These are phyloP conservation scores for Meta bourneti DNA, from an alignment of 2,888 invertebrate genomes.

Conservation along the genomic window DNA sequence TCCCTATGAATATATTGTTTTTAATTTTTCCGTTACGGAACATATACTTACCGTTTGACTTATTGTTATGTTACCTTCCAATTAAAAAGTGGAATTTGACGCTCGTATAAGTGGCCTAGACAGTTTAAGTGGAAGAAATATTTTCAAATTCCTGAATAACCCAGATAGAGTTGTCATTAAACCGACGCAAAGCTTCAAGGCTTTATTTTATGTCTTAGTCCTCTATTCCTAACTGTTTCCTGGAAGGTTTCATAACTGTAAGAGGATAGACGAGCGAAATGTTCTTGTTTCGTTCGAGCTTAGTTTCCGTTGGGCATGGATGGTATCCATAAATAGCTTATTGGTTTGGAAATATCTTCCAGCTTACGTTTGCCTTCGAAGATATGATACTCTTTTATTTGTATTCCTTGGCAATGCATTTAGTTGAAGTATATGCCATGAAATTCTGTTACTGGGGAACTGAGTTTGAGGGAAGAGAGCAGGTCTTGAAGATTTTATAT, in stretches of 20 bases:
- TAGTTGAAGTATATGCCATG: neutral
- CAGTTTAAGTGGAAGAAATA: neutral
- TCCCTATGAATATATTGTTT: too few species aligned
- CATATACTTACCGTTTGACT: too few species aligned
- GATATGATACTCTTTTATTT: conserved; percentile 17
- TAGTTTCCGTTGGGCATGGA: neutral
- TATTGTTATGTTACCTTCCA: too few species aligned
- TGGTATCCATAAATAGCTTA: conserved; percentile 18
- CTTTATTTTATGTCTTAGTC: neutral
- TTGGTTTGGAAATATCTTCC: conserved; percentile 1
- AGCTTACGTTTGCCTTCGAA: neutral
- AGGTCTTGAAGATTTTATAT: neutral
- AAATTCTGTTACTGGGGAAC: neutral
- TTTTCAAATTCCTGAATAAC: neutral
- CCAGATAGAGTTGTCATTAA: neutral
- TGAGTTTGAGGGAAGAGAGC: neutral
- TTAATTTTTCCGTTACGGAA: too few species aligned
- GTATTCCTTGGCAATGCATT: conserved; percentile 1
- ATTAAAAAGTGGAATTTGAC: too few species aligned
- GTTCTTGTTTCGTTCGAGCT: neutral
- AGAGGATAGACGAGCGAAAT: neutral
- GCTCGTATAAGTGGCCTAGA: too few species aligned
- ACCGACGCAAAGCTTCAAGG: neutral
- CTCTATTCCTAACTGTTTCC: neutral
- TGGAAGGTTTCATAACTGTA: neutral